These are phyloP conservation scores for Eupeodes latifasciatus DNA, from an alignment of 2,888 invertebrate genomes.

Conservation along the genomic window DNA sequence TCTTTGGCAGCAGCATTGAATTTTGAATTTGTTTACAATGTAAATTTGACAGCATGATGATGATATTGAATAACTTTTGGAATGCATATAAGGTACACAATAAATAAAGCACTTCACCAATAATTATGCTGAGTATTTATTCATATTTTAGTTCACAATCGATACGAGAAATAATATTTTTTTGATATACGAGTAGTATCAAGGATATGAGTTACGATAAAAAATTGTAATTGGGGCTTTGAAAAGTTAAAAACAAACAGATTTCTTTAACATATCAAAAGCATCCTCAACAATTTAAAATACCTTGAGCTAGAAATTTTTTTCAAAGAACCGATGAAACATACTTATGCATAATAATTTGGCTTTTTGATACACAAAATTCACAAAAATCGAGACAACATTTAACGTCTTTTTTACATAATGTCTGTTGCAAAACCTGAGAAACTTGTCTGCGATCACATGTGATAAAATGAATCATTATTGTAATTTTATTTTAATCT, in stretches of 20 bases:
- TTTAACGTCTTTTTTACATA: not conserved
- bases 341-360: not conserved
- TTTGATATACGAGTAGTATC: too few species aligned
- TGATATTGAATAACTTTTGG: slow-evolving; percentile 41
- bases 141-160: too few species aligned
- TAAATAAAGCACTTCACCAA: too few species aligned
- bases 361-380: not conserved
- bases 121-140: too few species aligned
- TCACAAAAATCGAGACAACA: not conserved
- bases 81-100: not conserved
- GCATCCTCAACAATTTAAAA: too few species aligned
- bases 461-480: slow-evolving; percentile 32
- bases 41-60: slow-evolving; percentile 33
- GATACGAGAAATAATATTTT: too few species aligned
- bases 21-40: slow-evolving; percentile 56
- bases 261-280: too few species aligned
- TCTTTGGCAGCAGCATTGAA: slow-evolving; percentile 23
- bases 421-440: not conserved
- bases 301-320: too few species aligned
- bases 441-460: slow-evolving; percentile 5
- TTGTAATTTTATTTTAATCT: not conserved
- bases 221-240: too few species aligned
- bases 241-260: too few species aligned
- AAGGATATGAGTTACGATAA: too few species aligned
- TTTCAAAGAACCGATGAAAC: too few species aligned